Evolutionary conservation across 2,888 invertebrate species (phyloP), one percentile per base, ranked within the genome.

Genomic region (Hypercompe scribonia): DNA sequence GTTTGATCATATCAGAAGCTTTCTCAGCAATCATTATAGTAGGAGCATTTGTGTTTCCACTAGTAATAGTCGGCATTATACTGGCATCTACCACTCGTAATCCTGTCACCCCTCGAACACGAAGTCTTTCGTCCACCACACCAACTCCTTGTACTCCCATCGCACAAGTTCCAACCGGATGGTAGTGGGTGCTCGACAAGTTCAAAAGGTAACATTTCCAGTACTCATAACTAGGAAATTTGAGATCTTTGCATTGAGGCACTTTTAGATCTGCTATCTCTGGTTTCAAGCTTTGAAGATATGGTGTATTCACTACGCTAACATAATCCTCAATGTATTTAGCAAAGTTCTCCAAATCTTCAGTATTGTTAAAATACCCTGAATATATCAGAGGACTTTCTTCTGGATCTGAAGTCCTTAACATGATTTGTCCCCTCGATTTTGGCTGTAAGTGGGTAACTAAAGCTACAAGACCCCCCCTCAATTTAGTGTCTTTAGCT

Each of bases 21-120:
- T 97, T 98, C 87, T 98, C 98, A 0, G 97, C 98, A 58, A 98
- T 97, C 98, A 98, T 98, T 65, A 98, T 97, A 0, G 96, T 96
- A 0, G 98, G 98, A 0, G 98, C 98, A 85, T 98, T 98, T 0
- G 97, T 98, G 87, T 98, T 98, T 0, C 98, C 98, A 46, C 96
- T 97, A 0, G 97, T 96, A 70, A 98, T 97, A 1, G 93, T 96
- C 0, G 98, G 98, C 98, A 98, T 98, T 24, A 98, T 96, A 81
- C 98, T 98, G 0, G 97, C 98, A 88, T 98, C 98, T 1, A 98
- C 96, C 0, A 98, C 97, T 42, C 98, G 90, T 13, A 97, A 87
- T 1, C 95, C 91, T 70, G 91, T 90, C 1, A 97, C 90, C 0
- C 97, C 97, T 78, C 96, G 91, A 0, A 97, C 96, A 65, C 71